Percentiles rank a stretch among this genome's conserved stretches.
Evolutionary conservation across 2,113 vertebrate genomes (phyloP).

Genomic region (Apteryx mantelli): DNA sequence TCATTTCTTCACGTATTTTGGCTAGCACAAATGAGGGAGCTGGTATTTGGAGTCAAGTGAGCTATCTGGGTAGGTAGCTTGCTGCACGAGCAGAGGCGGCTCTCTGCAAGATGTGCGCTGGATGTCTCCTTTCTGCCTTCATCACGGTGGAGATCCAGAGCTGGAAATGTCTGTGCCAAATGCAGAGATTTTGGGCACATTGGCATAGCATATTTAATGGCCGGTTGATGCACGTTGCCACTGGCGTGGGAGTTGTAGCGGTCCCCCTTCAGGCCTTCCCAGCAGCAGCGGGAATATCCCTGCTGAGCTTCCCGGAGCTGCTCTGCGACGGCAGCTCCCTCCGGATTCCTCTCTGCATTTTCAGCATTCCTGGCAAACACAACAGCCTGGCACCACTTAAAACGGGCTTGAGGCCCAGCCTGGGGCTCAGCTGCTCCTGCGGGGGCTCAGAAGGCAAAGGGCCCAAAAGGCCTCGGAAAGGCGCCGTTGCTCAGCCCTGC

Average conservation of each 20-base stretch:
- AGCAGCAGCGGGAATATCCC: too few relatives aligned
- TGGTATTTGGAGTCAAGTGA: neutral
- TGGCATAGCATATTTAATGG: neutral
- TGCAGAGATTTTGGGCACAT: neutral
- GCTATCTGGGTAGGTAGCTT: neutral
- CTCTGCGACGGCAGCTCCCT: neutral
- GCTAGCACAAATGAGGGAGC: neutral
- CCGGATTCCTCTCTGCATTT: neutral
- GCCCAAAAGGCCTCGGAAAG: rapidly evolving
- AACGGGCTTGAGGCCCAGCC: neutral
- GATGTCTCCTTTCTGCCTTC: neutral
- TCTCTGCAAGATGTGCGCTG: rapidly evolving
- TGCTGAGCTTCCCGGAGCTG: neutral
- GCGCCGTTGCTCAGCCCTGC: neutral
- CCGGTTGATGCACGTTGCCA: rapidly evolving
- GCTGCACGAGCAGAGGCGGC: rapidly evolving
- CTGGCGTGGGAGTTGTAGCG: neutral
- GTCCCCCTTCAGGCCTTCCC: too few relatives aligned
- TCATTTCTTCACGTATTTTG: neutral
- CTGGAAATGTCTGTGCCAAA: neutral
- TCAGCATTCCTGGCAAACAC: neutral
- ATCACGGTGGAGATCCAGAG: neutral
- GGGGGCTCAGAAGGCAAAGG: neutral
- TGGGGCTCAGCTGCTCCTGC: neutral
- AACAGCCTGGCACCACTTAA: neutral